These are phyloP conservation scores for Clarias gariepinus DNA, from an alignment of 2,113 vertebrate genomes.

Conservation along the genomic window DNA sequence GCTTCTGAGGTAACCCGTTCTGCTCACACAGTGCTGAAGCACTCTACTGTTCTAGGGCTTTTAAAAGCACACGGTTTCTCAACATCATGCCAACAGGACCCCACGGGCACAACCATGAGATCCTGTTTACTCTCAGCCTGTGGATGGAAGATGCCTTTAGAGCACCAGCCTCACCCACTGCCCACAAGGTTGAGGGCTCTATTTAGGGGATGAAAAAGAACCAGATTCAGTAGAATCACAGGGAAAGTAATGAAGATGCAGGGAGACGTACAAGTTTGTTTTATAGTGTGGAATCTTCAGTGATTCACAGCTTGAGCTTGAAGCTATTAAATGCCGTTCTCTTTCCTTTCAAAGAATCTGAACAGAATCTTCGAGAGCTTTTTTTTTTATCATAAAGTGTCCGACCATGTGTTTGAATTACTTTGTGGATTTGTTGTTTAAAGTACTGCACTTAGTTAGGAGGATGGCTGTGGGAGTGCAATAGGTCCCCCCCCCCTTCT, in stretches of 20 bases:
- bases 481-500: no score
- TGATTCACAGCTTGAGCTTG: not conserved
- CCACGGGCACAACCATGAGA: constrained; percentile 5
- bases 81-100: constrained; percentile 12
- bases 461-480: constrained; percentile 10
- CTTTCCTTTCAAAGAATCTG: not conserved
- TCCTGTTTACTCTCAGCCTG: constrained; percentile 28
- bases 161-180: not conserved
- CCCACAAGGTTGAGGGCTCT: not conserved
- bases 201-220: not conserved
- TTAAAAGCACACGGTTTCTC: constrained; percentile 20
- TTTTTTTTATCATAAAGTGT: not conserved
- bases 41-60: constrained; percentile 30
- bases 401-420: not conserved
- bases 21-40: constrained; percentile 20
- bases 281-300: not conserved
- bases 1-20: constrained; percentile 30
- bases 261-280: not conserved
- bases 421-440: not conserved
- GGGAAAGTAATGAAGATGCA: not conserved
- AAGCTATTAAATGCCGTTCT: not conserved
- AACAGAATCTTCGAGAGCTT: not conserved
- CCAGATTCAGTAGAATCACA: not conserved
- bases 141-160: constrained; percentile 2
- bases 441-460: not conserved